phyloP scores from a whole-genome alignment of 2,113 vertebrate genomes.

The Urocynchramus pylzowi region DNA sequence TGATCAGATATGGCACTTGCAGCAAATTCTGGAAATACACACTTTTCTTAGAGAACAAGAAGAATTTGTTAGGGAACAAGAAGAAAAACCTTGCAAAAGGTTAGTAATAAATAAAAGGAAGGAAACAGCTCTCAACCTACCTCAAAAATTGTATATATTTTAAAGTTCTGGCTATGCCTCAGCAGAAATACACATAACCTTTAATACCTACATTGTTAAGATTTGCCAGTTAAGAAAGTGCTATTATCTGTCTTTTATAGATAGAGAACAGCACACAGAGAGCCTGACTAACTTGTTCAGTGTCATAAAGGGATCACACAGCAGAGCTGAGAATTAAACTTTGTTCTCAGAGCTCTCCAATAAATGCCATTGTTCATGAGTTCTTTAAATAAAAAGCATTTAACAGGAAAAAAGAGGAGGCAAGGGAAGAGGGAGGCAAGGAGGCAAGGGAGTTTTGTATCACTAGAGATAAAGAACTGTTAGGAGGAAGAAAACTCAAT shows the following conservation, averaged over 20 bases:
- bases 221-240: neutral
- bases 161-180: constrained; percentile 11
- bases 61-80: neutral
- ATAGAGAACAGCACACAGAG: neutral
- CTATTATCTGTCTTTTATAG: constrained; percentile 3
- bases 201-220: constrained; percentile 17
- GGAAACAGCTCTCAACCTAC: neutral
- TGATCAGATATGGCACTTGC: neutral
- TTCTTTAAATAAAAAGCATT: constrained; percentile 12
- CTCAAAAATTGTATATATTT: constrained; percentile 17
- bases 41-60: neutral
- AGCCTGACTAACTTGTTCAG: constrained; percentile 14
- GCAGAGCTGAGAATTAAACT: constrained; percentile 1
- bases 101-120: neutral
- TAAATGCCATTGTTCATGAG: neutral
- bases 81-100: neutral
- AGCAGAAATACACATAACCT: constrained; percentile 22
- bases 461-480: neutral
- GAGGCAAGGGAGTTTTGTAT: neutral
- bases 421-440: constrained; percentile 4
- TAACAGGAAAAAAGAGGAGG: neutral
- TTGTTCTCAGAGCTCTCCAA: constrained; percentile 3
- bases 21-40: neutral
- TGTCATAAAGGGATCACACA: constrained; percentile 12
- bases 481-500: neutral